Evolutionary conservation across 2,888 invertebrate genomes (phyloP), one percentile per base, ranked within the genome.

Genomic region (Drosophila ezoana): DNA sequence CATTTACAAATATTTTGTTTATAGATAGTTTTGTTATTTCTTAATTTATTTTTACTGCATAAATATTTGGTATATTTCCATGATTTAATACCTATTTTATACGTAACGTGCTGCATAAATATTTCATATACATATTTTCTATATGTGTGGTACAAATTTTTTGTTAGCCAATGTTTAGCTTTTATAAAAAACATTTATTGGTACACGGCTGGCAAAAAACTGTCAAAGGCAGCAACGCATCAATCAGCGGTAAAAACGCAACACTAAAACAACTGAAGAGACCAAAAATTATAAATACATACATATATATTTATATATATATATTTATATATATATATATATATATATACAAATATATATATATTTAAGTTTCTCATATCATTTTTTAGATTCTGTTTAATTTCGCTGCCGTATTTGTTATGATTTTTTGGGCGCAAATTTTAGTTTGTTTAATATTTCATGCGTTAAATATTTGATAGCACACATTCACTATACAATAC

Each of bases 391-490:
- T 54, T 61, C 58, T 72, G 72, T 66, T 72, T 72, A 75, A 76
- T 79, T 79, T 68, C 47, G 66, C 64, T 58, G 52, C 20, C 45
- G 49, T 47, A 44, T 65, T 70, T 63, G 49, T 16, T 40, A 57
- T 61, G 52, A 58, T 64, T 61, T 75, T 71, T 81, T 74, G 48
- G 59, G 43, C 44, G 56, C 58, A 58, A 70, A 69, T 60, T 85
- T 70, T 82, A 85, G 88, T 72, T 89, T 69, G 72, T 76, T 89
- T 63, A 89, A 83, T 86, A 85, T 72, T 83, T 65, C 60, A 79
- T 79, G 63, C 67, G 52, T 69, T 89, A 60, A 89, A 83, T 83
- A 89, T 83, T 83, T 83, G 62, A 83, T 85, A 56, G 68, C 58
- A 53, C 58, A 23, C 48, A 59, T 45, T 61, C 52, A 43, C 35